Evolutionary conservation across 2,888 invertebrate species (phyloP).

Genomic region (Morpho helenor): DNA sequence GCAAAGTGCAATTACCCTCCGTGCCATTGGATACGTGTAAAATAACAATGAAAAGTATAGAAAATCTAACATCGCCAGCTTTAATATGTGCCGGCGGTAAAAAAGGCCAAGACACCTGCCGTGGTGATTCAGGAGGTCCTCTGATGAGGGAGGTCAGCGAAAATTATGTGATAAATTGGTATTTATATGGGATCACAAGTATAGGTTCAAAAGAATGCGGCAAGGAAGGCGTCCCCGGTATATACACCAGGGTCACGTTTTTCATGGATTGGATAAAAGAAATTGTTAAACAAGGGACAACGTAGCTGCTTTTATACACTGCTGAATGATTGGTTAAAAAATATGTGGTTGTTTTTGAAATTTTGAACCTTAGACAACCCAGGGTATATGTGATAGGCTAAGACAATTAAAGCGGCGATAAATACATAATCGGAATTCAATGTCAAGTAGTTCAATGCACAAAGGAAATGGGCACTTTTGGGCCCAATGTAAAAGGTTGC

Average conservation of each 20-base stretch:
- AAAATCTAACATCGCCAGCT: slow-evolving; percentile 29
- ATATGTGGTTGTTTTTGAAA: too few relatives aligned
- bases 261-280: slow-evolving; percentile 78
- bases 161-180: slow-evolving; percentile 48
- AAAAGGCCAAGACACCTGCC: slow-evolving; percentile 73
- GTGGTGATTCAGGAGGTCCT: slow-evolving; percentile 82
- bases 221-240: slow-evolving; percentile 72
- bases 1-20: slow-evolving; percentile 58
- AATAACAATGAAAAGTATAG: slow-evolving; percentile 39
- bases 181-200: slow-evolving; percentile 73
- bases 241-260: slow-evolving; percentile 78
- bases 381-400: too few relatives aligned
- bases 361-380: too few relatives aligned
- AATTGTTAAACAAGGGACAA: slow-evolving; percentile 6
- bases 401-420: too few relatives aligned
- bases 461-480: too few relatives aligned
- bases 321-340: too few relatives aligned
- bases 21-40: slow-evolving; percentile 38
- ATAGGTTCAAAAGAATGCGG: slow-evolving; percentile 39
- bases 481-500: too few relatives aligned
- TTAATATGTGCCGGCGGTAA: slow-evolving; percentile 78
- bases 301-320: too few relatives aligned
- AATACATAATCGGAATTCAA: too few relatives aligned
- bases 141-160: slow-evolving; percentile 47
- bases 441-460: too few relatives aligned